phyloP scores from a whole-genome alignment of 1,140 invertebrate species.

The Drosophila virilis region DNA sequence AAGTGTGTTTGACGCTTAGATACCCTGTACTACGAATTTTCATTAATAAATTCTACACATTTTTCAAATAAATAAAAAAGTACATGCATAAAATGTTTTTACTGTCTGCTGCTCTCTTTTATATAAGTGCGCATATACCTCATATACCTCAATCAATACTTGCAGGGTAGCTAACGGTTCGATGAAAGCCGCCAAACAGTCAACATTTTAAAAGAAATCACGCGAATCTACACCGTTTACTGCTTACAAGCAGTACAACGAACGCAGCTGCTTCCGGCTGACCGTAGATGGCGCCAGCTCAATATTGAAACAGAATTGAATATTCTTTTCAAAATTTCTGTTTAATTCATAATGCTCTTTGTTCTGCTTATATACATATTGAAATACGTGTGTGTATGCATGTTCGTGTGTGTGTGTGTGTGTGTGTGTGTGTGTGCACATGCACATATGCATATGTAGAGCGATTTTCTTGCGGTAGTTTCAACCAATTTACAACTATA shows the following conservation, averaged over 20 bases:
- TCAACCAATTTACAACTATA: slow-evolving; percentile 40
- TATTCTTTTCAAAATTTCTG: slow-evolving; percentile 49
- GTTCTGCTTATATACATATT: slow-evolving; percentile 52
- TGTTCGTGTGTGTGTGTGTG: neutral
- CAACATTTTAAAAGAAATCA: no score
- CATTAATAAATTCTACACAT: no score
- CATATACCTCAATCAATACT: no score
- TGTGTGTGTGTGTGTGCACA: neutral
- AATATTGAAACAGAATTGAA: neutral
- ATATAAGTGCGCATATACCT: no score
- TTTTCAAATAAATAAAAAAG: no score
- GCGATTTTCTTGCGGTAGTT: slow-evolving; percentile 23
- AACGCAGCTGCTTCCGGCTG: neutral
- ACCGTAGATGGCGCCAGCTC: slow-evolving; percentile 3
- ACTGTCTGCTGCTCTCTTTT: no score
- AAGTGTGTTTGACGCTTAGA: neutral
- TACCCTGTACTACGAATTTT: slow-evolving; percentile 1
- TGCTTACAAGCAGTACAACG: slow-evolving; percentile 7
- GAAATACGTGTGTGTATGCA: slow-evolving; percentile 30
- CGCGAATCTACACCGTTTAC: neutral
- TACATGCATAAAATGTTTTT: no score
- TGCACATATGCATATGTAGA: slow-evolving; percentile 28
- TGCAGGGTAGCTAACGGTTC: no score
- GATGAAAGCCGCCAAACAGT: no score
- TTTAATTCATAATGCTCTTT: slow-evolving; percentile 54